Conservation (phyloP, 2,888 invertebrate genomes). For the Escarpia spicata region DNA sequence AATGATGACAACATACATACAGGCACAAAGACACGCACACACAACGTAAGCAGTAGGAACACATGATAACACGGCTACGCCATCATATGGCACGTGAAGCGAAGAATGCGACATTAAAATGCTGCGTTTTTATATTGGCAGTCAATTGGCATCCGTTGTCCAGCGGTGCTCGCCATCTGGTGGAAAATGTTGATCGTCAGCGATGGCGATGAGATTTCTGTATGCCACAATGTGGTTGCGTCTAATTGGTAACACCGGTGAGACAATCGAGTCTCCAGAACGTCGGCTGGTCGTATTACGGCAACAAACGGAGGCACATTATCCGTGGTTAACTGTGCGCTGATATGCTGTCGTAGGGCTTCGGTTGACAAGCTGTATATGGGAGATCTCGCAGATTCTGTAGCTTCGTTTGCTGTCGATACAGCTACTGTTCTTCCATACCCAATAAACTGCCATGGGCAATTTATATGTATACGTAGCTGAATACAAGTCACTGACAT, state of each 20-base stretch:
- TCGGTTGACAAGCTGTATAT: neutral
- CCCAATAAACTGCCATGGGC: too few species aligned
- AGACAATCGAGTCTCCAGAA: neutral
- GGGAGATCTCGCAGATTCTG: neutral
- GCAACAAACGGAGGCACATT: neutral
- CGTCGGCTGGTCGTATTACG: neutral
- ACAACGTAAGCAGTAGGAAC: neutral
- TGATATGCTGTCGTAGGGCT: neutral
- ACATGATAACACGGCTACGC: neutral
- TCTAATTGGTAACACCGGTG: neutral
- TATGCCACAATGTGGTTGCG: neutral
- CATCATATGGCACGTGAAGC: neutral
- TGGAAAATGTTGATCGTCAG: neutral
- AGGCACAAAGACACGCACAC: neutral
- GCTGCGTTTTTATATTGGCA: neutral
- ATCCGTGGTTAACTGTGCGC: neutral
- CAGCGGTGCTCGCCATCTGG: neutral
- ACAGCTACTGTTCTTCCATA: neutral
- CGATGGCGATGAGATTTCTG: conserved; percentile 1
- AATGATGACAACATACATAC: neutral
- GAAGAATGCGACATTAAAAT: neutral
- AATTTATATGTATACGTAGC: neutral
- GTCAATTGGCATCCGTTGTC: conserved; percentile 12
- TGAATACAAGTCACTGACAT: neutral
- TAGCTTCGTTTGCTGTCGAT: neutral